These are phyloP conservation scores for Empidonax alnorum DNA, from an alignment of 2,113 vertebrate species.

Conservation along the genomic window DNA sequence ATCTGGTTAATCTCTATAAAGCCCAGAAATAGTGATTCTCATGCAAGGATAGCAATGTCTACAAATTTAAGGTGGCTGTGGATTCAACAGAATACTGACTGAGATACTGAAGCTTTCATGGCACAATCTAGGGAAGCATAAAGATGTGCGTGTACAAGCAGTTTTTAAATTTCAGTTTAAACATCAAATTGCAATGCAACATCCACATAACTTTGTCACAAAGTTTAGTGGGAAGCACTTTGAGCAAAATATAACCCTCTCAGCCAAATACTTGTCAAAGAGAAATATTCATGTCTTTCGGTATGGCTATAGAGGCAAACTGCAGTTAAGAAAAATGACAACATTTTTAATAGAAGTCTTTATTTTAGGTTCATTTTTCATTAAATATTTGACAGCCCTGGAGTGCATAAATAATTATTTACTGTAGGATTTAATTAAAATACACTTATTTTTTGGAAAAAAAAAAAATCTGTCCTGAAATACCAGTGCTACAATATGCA, in stretches of 20 bases:
- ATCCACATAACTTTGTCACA: conserved; percentile 63
- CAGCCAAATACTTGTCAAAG: conserved; percentile 29
- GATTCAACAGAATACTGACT: conserved; percentile 66
- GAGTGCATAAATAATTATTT: conserved; percentile 10
- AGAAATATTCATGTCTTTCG: conserved; percentile 47
- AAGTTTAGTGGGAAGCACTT: conserved; percentile 67
- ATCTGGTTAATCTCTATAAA: conserved; percentile 67
- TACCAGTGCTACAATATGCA: not conserved
- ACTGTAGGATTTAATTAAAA: conserved; percentile 29
- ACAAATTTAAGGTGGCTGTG: conserved; percentile 69
- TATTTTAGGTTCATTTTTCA: conserved; percentile 10
- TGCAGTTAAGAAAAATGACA: not conserved
- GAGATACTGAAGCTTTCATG: conserved; percentile 57
- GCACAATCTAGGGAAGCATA: conserved; percentile 66
- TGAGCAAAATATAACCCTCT: conserved; percentile 65
- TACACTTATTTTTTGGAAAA: not conserved
- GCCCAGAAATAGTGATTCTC: conserved; percentile 63
- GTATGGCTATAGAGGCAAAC: conserved; percentile 30
- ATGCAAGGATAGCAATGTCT: conserved; percentile 54
- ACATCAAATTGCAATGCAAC: conserved; percentile 41
- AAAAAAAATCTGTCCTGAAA: not conserved
- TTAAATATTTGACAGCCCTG: not conserved
- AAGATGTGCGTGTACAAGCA: conserved; percentile 49
- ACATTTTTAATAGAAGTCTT: conserved; percentile 2
- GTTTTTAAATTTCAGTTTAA: conserved; percentile 65